These are phyloP conservation scores for Mimas tiliae DNA, from an alignment of 2,888 invertebrate genomes.

Conservation along the genomic window DNA sequence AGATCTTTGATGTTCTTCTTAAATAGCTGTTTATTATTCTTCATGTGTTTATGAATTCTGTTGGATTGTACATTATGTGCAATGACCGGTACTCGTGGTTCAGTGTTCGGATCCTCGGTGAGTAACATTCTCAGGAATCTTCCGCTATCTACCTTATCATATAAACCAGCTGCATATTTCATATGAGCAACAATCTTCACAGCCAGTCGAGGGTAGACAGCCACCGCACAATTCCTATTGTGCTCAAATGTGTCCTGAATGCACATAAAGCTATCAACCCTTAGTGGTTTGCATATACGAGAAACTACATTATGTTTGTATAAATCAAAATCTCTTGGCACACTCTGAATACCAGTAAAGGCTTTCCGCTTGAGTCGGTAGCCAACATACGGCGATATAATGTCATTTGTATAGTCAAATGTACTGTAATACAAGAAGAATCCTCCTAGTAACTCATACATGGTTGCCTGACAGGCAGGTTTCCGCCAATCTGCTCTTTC, in stretches of 20 bases:
- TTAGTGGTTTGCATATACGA: slow-evolving; percentile 51
- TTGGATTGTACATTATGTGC: neutral
- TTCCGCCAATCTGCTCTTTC: slow-evolving; percentile 36
- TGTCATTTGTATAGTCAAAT: slow-evolving; percentile 80
- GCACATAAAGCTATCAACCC: slow-evolving; percentile 68
- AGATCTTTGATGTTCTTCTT: slow-evolving; percentile 13
- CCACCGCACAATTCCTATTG: slow-evolving; percentile 72
- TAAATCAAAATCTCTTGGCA: slow-evolving; percentile 57
- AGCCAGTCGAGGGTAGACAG: slow-evolving; percentile 48
- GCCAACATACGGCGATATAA: slow-evolving; percentile 87
- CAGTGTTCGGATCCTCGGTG: neutral
- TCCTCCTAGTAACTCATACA: slow-evolving; percentile 82
- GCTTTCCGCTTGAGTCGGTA: slow-evolving; percentile 59
- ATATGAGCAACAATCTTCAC: slow-evolving; percentile 42
- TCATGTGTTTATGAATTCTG: slow-evolving; percentile 1
- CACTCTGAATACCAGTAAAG: slow-evolving; percentile 52
- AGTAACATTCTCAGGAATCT: slow-evolving; percentile 43
- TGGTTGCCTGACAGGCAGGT: slow-evolving; percentile 50
- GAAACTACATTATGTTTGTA: slow-evolving; percentile 62
- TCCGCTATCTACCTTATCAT: slow-evolving; percentile 37
- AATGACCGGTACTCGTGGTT: neutral
- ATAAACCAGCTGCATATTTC: slow-evolving; percentile 44
- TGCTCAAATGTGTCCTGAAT: slow-evolving; percentile 87
- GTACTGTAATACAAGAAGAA: slow-evolving; percentile 87
- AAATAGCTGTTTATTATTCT: slow-evolving; percentile 26